These are phyloP conservation scores for Argynnis bischoffii DNA, from an alignment of 2,888 invertebrate genomes.

Conservation along the genomic window DNA sequence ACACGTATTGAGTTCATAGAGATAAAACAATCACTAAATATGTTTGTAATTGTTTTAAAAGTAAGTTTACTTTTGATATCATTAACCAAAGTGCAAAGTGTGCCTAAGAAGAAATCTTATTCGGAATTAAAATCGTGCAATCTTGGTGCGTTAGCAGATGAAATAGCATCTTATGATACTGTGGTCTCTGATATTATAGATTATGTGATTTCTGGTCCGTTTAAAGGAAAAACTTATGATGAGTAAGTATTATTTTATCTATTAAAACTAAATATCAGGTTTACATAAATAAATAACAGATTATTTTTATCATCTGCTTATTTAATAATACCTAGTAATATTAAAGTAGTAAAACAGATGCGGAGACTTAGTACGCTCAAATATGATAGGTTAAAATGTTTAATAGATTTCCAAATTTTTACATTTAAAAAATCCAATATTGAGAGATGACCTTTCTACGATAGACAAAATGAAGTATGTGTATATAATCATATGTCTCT, in stretches of 20 bases:
- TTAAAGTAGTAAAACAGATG: no score
- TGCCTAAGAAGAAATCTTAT: constrained; percentile 43
- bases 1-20: constrained; percentile 27
- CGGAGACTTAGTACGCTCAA: no score
- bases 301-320: no score
- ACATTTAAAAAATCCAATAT: no score
- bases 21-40: constrained; percentile 16
- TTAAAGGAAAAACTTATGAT: constrained; percentile 81
- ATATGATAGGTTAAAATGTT: no score
- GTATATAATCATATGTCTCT: no score
- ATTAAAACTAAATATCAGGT: no score
- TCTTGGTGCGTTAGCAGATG: constrained; percentile 60
- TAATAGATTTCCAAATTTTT: no score
- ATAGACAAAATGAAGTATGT: no score
- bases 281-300: no score
- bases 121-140: constrained; percentile 50
- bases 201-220: constrained; percentile 72
- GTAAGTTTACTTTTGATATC: constrained; percentile 35
- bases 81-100: constrained; percentile 42
- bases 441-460: no score
- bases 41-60: constrained; percentile 32
- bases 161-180: constrained; percentile 83
- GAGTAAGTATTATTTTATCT: constrained; percentile 62
- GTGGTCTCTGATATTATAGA: constrained; percentile 78
- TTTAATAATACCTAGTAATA: no score